These are phyloP conservation scores for Brachionus calyciflorus DNA, from an alignment of 1,140 invertebrate genomes.

Conservation along the genomic window DNA sequence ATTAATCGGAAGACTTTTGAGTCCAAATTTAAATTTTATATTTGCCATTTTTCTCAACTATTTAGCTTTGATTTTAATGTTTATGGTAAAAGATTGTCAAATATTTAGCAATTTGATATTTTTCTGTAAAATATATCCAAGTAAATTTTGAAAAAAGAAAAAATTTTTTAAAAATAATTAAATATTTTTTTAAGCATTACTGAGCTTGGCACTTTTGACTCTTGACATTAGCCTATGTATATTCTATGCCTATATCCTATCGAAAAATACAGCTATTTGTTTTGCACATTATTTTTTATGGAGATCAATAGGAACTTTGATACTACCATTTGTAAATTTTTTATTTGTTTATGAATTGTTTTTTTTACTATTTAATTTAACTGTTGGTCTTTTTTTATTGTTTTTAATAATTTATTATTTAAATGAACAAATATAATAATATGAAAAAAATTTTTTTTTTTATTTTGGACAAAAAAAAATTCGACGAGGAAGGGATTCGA, in stretches of 20 bases:
- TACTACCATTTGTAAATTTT: constrained; percentile 4
- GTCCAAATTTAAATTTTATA: not conserved
- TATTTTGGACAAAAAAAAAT: too few species aligned
- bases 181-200: constrained; percentile 6
- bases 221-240: not conserved
- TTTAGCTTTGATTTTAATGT: not conserved
- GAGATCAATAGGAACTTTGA: constrained; percentile 16
- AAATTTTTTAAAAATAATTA: not conserved
- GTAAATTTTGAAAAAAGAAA: not conserved
- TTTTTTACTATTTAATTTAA: not conserved
- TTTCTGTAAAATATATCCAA: not conserved
- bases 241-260: not conserved
- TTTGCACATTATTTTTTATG: constrained; percentile 17
- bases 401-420: not conserved
- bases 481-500: too few species aligned
- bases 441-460: too few species aligned
- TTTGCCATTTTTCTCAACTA: not conserved
- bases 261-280: not conserved
- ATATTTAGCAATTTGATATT: not conserved
- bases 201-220: not conserved
- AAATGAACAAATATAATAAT: constrained; percentile 3
- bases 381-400: constrained; percentile 1
- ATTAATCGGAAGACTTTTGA: not conserved
- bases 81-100: not conserved
- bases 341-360: not conserved